Evolutionary conservation across 64 coral and sea anemone genomes (phyloP).

Genomic region (Stylophora pistillata): DNA sequence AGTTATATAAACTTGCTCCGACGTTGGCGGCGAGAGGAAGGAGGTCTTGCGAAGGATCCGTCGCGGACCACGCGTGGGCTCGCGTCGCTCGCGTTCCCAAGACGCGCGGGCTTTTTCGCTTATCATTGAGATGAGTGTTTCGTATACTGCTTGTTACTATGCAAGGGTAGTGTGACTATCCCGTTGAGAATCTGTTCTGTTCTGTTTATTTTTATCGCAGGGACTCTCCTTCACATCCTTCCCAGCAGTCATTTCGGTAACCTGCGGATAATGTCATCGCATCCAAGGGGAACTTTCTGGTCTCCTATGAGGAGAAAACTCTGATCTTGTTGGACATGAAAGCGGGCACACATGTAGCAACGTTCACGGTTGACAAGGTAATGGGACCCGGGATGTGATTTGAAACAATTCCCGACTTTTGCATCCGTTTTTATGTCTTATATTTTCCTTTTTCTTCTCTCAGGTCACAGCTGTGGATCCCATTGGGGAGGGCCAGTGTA

Average conservation of each 20-base stretch:
- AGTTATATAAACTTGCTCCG: no score
- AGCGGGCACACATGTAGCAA: slow-evolving; percentile 54
- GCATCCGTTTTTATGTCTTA: not conserved
- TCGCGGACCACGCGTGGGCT: no score
- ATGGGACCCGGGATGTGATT: not conserved
- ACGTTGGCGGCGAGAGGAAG: no score
- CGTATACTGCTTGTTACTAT: no score
- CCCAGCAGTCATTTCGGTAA: slow-evolving; percentile 65
- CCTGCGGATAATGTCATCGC: slow-evolving; percentile 66
- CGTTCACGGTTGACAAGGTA: slow-evolving; percentile 86
- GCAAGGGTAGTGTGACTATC: no score
- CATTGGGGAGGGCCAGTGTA: slow-evolving; percentile 65
- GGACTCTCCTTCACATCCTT: slow-evolving; percentile 51
- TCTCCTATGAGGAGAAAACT: slow-evolving; percentile 74
- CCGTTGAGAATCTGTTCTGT: not conserved
- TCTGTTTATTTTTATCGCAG: slow-evolving; percentile 21
- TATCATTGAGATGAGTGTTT: no score
- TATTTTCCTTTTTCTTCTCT: not conserved
- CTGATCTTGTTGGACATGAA: slow-evolving; percentile 77
- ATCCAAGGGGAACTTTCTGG: slow-evolving; percentile 44
- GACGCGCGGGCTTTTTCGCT: no score
- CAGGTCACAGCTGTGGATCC: slow-evolving; percentile 77
- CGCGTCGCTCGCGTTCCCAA: no score
- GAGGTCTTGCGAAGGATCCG: no score
- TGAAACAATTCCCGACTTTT: no score